Evolutionary conservation across 2,113 vertebrate species (phyloP), one percentile per base, ranked within the genome.

Genomic region (Poecilia latipinna): DNA sequence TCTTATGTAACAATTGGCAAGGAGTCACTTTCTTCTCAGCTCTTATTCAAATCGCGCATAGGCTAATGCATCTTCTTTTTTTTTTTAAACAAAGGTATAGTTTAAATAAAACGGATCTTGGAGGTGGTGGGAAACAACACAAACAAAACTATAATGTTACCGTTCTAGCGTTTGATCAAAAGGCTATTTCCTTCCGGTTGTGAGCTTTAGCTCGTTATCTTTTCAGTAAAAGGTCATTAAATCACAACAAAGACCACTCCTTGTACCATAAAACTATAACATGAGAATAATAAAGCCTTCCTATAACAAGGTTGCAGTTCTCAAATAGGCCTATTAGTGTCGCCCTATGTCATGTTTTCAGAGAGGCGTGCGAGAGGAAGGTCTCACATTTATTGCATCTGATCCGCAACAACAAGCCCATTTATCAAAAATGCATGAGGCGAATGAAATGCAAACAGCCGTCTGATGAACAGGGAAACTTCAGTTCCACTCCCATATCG

Each of bases 361-460:
- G 51, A 12, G 32, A 24, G 17, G 2, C 0, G 57, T 1, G 72
- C 0, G 31, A 8, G 32, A 26, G 26, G 12, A 62, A 4, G 51
- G 68, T 31, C 42, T 33, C 8, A 32, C 74, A 17, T 83, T 76
- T 62, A 71, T 68, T 65, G 65, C 80, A 35, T 82, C 42, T 81
- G 82, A 79, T 87, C 83, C 60, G 65, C 74, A 74, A 63, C 72
- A 74, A 82, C 82, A 48, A 80, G 64, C 70, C 32, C 61, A 73
- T 80, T 78, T 72, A 83, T 84, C 74, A 72, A 65, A 79, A 71
- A 84, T 28, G 60, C 79, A 80, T 1, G 76, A 84, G 72, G 4
- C 32, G 35, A 74, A 61, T 82, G 74, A 78, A 66, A 78, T 42
- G 71, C 70, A 74, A 63, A 64, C 67, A 68, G 65, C 69, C 4